Evolutionary conservation across 2,113 vertebrate species (phyloP).

Genomic region (Sigmodon hispidus): DNA sequence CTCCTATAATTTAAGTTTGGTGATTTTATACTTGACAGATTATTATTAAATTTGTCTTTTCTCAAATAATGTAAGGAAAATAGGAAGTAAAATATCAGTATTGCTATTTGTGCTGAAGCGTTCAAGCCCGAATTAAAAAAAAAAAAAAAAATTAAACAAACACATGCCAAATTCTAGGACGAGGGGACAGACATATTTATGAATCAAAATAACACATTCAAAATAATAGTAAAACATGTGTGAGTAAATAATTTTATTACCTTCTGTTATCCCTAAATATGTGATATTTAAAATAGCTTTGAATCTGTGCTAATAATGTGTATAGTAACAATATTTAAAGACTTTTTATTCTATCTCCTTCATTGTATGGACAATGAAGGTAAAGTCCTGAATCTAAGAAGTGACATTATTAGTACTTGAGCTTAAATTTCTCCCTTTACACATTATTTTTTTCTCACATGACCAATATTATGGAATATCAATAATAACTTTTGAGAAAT

Average conservation of each 20-base stretch:
- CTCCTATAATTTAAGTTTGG: neutral
- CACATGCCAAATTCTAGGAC: neutral
- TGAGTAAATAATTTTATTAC: neutral
- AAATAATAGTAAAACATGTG: neutral
- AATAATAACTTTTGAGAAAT: neutral
- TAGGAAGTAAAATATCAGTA: neutral
- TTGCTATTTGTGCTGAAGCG: neutral
- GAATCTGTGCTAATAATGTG: neutral
- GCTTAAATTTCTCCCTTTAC: neutral
- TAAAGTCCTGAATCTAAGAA: neutral
- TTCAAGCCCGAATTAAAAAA: too few relatives aligned
- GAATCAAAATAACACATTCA: neutral
- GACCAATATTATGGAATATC: neutral
- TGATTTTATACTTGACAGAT: neutral
- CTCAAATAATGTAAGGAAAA: too few relatives aligned
- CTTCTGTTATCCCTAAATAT: neutral
- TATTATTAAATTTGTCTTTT: neutral
- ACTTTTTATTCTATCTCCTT: neutral
- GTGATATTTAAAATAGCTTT: neutral
- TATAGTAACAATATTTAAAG: neutral
- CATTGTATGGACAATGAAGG: neutral
- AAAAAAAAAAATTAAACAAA: neutral
- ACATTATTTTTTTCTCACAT: neutral
- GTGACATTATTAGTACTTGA: fast-evolving
- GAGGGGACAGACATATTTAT: neutral